Evolutionary conservation across 2,797 vertebrate species (phyloP), one percentile per base, ranked within the genome.

Genomic region (Corythornis leucogaster): DNA sequence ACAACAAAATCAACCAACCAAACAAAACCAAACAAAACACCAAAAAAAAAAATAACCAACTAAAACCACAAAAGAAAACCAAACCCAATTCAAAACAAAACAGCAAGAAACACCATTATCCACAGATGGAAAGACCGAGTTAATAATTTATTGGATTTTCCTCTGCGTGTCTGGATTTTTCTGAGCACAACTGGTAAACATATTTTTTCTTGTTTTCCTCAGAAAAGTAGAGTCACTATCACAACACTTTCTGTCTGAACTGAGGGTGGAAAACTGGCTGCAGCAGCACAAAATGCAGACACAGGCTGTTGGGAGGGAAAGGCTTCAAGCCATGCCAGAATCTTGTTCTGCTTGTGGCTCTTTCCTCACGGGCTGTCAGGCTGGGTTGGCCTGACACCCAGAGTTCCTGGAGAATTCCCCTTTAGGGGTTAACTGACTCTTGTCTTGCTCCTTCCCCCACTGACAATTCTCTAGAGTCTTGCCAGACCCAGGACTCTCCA

Each of bases 71-170:
- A 17, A 9, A 53, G 18, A 0, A 25, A 38, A 28, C 7, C 35
- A 38, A 38, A 38, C 35, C 35, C 35, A 38, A 38, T 38, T 38
- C 35, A 38, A 38, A 38, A 38, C 35, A 38, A 38, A 38, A 38
- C 19, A 55, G 48, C 28, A n/a, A 89, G 76, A 90, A 91, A 70
- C 21, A 40, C 45, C 20, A n/a, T 43, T 83, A 83, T 57, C 50
- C 12, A 3, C 43, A 92, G 69, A 90, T 85, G 74, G 80, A 90
- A 96, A 84, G 43, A 62, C 38, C 67, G 25, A 75, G 77, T 91
- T 94, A 87, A 93, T 95, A 0, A 91, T 93, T 95, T 83, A 86
- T 46, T 88, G 62, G 51, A 78, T 90, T 90, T 91, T 92, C 46
- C 42, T 80, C 1, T 67, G 8, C 58, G 55, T 74, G 30, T 80